Evolutionary conservation across 2,113 vertebrate genomes (phyloP).

Genomic region (Aptenodytes patagonicus): DNA sequence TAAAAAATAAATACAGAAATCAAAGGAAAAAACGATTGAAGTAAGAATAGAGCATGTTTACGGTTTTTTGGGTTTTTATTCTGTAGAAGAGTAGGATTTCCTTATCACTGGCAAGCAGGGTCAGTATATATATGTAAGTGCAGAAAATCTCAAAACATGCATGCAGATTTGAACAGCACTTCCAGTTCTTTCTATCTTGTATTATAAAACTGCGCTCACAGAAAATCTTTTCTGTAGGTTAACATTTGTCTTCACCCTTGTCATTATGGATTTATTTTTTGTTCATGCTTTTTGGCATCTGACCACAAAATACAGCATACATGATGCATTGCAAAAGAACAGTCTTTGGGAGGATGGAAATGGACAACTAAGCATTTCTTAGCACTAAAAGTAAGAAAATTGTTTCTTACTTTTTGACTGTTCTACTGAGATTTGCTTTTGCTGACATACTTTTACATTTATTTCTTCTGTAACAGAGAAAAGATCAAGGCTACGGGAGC

Average conservation of each 20-base stretch:
- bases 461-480: not conserved
- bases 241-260: constrained; percentile 2
- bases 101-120: constrained; percentile 49
- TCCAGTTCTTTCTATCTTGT: not conserved
- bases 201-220: not conserved
- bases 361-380: not conserved
- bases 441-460: not conserved
- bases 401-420: not conserved
- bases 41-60: not conserved
- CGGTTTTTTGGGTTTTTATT: not conserved
- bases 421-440: not conserved
- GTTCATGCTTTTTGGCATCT: not conserved
- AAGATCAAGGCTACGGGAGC: not conserved
- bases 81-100: not conserved
- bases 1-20: not conserved
- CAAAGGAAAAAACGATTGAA: not conserved
- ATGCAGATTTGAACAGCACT: not conserved
- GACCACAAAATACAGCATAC: not conserved
- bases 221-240: constrained; percentile 20
- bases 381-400: not conserved
- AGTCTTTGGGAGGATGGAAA: not conserved
- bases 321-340: not conserved
- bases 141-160: constrained; percentile 27
- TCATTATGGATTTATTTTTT: constrained; percentile 3
- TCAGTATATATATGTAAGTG: not conserved